phyloP scores from a whole-genome alignment of 2,113 vertebrate species.

The Athene noctua region DNA sequence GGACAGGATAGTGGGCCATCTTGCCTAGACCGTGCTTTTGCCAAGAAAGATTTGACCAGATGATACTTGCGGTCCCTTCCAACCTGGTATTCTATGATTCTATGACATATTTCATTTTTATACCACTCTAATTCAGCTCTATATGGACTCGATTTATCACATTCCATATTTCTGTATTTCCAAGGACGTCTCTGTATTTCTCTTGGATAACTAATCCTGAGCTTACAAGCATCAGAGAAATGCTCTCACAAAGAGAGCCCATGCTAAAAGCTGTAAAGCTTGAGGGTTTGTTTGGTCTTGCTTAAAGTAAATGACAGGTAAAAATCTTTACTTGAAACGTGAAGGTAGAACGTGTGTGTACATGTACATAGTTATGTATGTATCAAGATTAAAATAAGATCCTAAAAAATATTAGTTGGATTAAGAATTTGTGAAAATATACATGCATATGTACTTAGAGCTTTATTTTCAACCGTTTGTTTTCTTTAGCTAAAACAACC shows the following conservation, averaged over 20 bases:
- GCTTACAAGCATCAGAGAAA: background rate
- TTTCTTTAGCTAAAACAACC: background rate
- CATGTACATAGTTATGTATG: rapidly evolving
- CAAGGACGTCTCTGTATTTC: background rate
- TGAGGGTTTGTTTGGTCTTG: background rate
- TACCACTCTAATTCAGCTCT: background rate
- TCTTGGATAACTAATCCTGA: background rate
- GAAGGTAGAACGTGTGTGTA: background rate
- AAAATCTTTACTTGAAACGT: background rate
- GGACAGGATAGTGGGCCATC: no score
- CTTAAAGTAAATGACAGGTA: background rate
- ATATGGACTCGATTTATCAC: background rate
- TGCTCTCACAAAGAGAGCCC: background rate
- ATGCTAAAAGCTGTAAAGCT: background rate
- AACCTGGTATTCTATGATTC: no score
- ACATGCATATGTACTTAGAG: background rate
- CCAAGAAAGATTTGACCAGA: no score
- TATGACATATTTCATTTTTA: background rate
- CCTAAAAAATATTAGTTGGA: background rate
- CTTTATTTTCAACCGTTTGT: background rate
- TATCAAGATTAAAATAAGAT: background rate
- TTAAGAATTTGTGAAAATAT: background rate
- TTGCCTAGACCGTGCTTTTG: no score
- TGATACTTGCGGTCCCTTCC: no score
- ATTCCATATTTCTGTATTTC: background rate